Conservation (phyloP, 2,888 invertebrate genomes). For the Patella pellucida region DNA sequence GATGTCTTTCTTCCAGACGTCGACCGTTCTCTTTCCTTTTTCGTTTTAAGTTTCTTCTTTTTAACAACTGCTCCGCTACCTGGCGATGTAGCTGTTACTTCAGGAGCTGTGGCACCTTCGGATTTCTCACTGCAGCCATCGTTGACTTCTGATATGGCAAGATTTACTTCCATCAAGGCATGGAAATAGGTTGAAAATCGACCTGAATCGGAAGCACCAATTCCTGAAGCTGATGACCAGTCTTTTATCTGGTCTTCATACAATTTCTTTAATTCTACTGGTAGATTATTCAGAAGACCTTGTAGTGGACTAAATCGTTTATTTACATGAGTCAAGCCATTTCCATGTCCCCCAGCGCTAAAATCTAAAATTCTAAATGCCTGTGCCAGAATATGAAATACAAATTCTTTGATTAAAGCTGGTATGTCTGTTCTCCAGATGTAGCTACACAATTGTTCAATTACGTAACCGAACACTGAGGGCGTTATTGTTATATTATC, state of each 20-base stretch:
- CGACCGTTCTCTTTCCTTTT: conserved; percentile 43
- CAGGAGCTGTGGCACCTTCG: conserved; percentile 30
- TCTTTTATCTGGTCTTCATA: conserved; percentile 66
- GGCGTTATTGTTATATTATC: conserved; percentile 63
- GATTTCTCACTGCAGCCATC: conserved; percentile 14
- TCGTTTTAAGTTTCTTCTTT: conserved; percentile 67
- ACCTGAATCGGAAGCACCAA: conserved; percentile 61
- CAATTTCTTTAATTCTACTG: conserved; percentile 62
- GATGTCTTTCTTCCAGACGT: conserved; percentile 4
- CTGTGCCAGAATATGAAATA: conserved; percentile 68
- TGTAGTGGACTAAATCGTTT: conserved; percentile 55
- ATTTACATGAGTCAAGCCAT: conserved; percentile 33
- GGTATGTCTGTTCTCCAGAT: conserved; percentile 66
- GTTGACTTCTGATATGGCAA: conserved; percentile 63
- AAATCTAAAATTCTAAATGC: conserved; percentile 60
- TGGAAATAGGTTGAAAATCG: conserved; percentile 69
- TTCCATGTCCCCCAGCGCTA: conserved; percentile 49
- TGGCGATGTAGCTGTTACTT: conserved; percentile 26
- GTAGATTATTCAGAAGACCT: conserved; percentile 58
- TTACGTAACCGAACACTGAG: conserved; percentile 54
- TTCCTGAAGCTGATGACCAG: conserved; percentile 59
- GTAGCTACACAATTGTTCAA: conserved; percentile 65
- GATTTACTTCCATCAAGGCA: conserved; percentile 63
- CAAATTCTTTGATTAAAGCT: conserved; percentile 64
- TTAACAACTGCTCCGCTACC: conserved; percentile 59